Evolutionary conservation across 2,888 invertebrate genomes (phyloP), one percentile per base, ranked within the genome.

Genomic region (Tenthredo livida): DNA sequence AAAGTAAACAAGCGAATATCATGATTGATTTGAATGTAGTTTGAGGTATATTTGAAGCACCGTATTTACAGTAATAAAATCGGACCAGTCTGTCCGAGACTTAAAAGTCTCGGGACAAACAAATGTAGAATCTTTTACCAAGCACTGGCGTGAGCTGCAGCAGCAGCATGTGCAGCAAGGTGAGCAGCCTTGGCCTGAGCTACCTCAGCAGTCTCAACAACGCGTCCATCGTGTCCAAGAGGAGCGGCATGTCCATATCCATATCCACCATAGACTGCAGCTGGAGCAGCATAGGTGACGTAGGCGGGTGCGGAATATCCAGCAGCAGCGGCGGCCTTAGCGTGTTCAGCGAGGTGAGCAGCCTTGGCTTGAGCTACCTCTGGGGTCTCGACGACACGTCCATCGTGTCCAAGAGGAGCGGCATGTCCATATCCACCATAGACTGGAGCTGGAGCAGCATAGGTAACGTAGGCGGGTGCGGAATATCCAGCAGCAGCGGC

Each of bases 281-380:
- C 80, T 2, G 85, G 85, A 25, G 67, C 78, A 21, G 67, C 65
- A 29, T 70, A 82, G 17, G 70, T 29, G 17, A 6, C 25, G 25
- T 40, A 33, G 15, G 6, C 47, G 5, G 29, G 70, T 37, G 67
- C 85, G 29, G 80, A 37, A 25, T 80, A 80, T 37, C 58, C 80
- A 67, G 58, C 72, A 25, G 72, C 70, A 70, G 85, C 77, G 4
- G 85, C 85, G 25, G 85, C 85, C 54, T 85, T 85, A 47, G 85
- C 85, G 82, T 85, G 85, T 82, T 85, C 85, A 58, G 85, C 85
- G 37, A 85, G 85, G 70, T 85, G 85, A 70, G 82, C 85, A 72
- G 85, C 85, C 72, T 67, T 85, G 72, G 85, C 85, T 25, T 85
- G 85, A 72, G 85, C 85, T 10, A 85, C 85, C 82, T 85, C 85